Evolutionary conservation across 2,888 invertebrate genomes (phyloP).

Genomic region (Neoitamus cyanurus): DNA sequence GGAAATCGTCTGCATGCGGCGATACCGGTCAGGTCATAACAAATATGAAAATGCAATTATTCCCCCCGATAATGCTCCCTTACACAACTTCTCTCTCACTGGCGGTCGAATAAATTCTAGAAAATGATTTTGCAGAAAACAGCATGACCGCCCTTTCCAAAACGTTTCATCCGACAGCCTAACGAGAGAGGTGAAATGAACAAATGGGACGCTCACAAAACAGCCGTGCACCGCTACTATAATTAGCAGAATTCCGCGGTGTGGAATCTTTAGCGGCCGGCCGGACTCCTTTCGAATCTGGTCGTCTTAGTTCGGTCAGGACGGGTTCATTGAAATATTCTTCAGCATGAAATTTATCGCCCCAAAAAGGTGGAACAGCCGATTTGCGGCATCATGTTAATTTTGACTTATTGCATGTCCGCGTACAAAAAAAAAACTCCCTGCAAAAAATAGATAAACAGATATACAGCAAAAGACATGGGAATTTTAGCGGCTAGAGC

Average conservation of each 20-base stretch:
- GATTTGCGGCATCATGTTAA: not conserved
- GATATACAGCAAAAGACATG: not conserved
- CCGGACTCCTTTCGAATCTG: conserved; percentile 7
- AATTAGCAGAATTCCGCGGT: conserved; percentile 1
- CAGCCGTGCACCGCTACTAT: not conserved
- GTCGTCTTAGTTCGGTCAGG: not conserved
- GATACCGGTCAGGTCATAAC: not conserved
- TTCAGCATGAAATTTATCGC: conserved; percentile 5
- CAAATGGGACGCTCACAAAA: not conserved
- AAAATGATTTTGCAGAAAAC: not conserved
- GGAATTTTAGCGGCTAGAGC: not conserved
- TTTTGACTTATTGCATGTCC: not conserved
- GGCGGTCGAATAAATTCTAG: conserved; percentile 5
- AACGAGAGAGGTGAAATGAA: conserved; percentile 5
- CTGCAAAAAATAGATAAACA: not conserved
- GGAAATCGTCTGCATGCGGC: not conserved
- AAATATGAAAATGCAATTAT: not conserved
- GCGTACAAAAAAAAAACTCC: not conserved
- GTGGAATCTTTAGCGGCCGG: not conserved
- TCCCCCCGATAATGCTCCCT: not conserved
- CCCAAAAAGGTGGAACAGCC: not conserved
- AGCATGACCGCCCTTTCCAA: not conserved
- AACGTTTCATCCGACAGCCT: not conserved
- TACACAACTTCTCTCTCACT: not conserved
- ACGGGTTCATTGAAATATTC: conserved; percentile 13